Evolutionary conservation across 2,113 vertebrate species (phyloP).

Genomic region (Canis aureus): DNA sequence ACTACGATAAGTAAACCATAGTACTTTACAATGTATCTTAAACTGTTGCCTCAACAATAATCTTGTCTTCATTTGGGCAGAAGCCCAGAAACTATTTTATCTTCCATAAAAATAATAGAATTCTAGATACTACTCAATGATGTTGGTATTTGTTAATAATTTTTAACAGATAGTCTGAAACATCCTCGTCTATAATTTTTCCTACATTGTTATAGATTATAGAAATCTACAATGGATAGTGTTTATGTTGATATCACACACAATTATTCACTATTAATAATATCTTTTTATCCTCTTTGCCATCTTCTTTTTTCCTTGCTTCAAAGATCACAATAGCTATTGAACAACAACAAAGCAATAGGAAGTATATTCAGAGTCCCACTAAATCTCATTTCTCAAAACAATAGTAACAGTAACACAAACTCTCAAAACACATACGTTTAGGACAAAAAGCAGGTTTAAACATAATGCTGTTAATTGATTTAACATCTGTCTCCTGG

Average conservation of each 20-base stretch:
- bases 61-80: not conserved
- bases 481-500: not conserved
- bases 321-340: not conserved
- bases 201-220: conserved; percentile 4
- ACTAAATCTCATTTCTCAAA: not conserved
- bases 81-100: conserved; percentile 24
- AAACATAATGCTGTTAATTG: not conserved
- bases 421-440: not conserved
- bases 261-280: conserved; percentile 17
- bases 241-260: not conserved
- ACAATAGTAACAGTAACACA: not conserved
- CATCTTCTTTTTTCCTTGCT: not conserved
- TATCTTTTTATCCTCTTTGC: not conserved
- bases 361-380: not conserved
- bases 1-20: not conserved
- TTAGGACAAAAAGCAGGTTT: not conserved
- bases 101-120: not conserved
- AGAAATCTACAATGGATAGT: not conserved
- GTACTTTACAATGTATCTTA: conserved; percentile 32
- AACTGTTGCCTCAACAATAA: not conserved
- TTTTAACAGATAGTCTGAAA: conserved; percentile 43
- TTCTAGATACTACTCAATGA: not conserved
- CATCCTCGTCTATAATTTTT: not conserved
- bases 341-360: not conserved
- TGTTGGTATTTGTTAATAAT: not conserved